Evolutionary conservation across 2,888 invertebrate genomes (phyloP).

Genomic region (Yponomeuta plumbellus): DNA sequence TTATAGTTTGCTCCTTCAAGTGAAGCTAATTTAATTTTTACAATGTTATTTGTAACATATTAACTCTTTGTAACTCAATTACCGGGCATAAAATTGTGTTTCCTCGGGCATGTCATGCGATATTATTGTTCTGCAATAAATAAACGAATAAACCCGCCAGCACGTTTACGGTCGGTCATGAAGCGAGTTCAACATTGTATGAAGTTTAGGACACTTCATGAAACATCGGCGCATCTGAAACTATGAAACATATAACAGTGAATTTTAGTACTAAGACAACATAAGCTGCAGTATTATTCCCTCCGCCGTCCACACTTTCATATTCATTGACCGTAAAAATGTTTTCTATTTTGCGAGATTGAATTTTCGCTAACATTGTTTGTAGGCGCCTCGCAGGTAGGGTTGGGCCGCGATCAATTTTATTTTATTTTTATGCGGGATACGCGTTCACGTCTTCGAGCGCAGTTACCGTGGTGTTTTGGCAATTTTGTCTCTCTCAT

Average conservation of each 20-base stretch:
- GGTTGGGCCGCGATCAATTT: slow-evolving; percentile 42
- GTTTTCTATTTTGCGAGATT: slow-evolving; percentile 71
- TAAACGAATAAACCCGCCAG: not conserved
- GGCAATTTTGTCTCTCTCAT: not conserved
- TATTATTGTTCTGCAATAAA: not conserved
- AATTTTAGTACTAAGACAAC: slow-evolving; percentile 45
- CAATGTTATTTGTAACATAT: not conserved
- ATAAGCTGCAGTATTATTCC: slow-evolving; percentile 39
- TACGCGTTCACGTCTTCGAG: not conserved
- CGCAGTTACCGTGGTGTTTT: not conserved
- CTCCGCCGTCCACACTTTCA: slow-evolving; percentile 52
- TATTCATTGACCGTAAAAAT: slow-evolving; percentile 72
- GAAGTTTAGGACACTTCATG: slow-evolving; percentile 3
- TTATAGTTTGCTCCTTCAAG: not conserved
- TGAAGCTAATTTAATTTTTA: not conserved
- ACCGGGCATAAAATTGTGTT: not conserved
- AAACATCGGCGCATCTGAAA: not conserved
- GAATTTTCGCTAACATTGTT: slow-evolving; percentile 68
- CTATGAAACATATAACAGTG: slow-evolving; percentile 23
- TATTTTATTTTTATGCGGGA: slow-evolving; percentile 37
- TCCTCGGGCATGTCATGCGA: not conserved
- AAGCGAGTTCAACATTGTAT: not conserved
- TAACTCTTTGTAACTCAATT: not conserved
- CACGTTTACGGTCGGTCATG: not conserved
- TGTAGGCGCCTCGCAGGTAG: slow-evolving; percentile 55